Percentiles rank a stretch among this genome's conserved stretches.
phyloP scores from a whole-genome alignment of 2,113 vertebrate genomes.

The Phyllostomus discolor region DNA sequence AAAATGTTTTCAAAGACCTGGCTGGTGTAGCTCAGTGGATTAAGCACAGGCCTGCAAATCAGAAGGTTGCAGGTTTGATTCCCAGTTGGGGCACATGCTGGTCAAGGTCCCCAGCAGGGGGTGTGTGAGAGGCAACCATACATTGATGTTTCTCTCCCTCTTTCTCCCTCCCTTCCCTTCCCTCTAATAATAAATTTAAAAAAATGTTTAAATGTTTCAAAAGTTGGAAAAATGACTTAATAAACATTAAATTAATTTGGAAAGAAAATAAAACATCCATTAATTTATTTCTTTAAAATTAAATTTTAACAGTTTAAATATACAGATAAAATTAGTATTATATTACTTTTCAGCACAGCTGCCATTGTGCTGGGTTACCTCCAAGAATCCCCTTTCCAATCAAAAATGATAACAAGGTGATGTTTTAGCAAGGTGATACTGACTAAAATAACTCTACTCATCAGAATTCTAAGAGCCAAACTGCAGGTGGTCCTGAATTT shows the following conservation, averaged over 20 bases:
- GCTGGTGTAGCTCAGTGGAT: no score
- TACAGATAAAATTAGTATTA: not conserved
- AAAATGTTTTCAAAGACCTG: not conserved
- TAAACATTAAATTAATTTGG: not conserved
- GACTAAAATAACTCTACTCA: constrained; percentile 52
- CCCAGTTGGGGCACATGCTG: no score
- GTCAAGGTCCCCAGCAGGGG: no score
- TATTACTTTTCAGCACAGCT: not conserved
- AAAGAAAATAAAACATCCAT: not conserved
- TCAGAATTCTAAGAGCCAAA: constrained; percentile 9
- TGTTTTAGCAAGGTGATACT: constrained; percentile 16
- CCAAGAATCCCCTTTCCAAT: not conserved
- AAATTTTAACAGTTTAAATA: not conserved
- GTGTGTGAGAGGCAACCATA: no score
- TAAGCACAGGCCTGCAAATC: no score
- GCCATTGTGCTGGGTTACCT: not conserved
- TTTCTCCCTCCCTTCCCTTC: no score
- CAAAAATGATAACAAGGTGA: not conserved
- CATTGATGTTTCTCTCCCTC: no score
- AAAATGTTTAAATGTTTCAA: not conserved
- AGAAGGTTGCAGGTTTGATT: no score
- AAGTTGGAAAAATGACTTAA: not conserved
- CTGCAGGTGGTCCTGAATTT: constrained; percentile 36
- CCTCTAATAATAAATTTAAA: no score
- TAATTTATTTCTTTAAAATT: constrained; percentile 30